phyloP scores from a whole-genome alignment of 2,113 vertebrate species.

The Catharus bicknelli region DNA sequence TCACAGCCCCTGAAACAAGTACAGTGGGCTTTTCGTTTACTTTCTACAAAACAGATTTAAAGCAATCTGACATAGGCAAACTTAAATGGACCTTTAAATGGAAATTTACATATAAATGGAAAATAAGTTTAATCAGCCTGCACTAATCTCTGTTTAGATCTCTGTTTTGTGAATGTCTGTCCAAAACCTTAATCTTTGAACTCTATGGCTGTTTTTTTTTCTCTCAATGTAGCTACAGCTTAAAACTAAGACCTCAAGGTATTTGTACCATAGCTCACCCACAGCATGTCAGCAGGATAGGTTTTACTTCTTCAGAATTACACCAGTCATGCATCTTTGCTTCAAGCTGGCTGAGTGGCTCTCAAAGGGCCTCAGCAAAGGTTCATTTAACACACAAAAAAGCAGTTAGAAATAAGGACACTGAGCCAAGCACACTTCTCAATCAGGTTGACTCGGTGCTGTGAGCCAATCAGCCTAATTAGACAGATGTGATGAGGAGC shows the following conservation, averaged over 20 bases:
- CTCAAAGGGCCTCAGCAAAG: not conserved
- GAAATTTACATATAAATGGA: not conserved
- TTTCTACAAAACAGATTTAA: not conserved
- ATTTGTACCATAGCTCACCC: not conserved
- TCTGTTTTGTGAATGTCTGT: not conserved
- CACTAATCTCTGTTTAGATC: not conserved
- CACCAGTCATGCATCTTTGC: not conserved
- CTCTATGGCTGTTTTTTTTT: rapidly evolving
- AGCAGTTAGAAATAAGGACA: not conserved
- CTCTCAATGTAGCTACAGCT: rapidly evolving
- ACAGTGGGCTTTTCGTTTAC: not conserved
- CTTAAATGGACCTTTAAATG: not conserved
- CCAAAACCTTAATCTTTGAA: not conserved
- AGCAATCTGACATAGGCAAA: not conserved
- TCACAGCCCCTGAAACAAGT: not conserved
- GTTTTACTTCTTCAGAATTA: not conserved
- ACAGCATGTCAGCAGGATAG: not conserved
- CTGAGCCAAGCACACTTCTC: not conserved
- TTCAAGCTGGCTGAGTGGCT: not conserved
- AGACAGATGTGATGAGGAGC: not conserved
- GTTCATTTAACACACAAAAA: not conserved
- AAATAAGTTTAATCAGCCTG: not conserved
- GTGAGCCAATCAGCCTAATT: slow-evolving; percentile 13
- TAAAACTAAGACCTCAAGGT: not conserved
- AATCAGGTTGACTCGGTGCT: not conserved